Conservation (phyloP, 2,888 invertebrate genomes). For the Lycocerus yunnanus region DNA sequence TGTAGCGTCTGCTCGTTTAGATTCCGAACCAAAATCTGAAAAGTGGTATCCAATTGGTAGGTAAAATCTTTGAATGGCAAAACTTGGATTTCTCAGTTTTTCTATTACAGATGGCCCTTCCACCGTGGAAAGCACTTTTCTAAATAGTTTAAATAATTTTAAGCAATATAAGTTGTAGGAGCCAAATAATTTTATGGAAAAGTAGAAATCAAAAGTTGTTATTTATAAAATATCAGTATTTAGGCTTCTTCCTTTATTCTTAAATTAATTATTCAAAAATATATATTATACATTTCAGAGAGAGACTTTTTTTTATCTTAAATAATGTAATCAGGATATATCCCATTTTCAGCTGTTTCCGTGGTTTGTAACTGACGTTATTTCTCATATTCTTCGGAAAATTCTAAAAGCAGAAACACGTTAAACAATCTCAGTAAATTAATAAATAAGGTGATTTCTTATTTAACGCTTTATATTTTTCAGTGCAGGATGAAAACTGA, state of each 20-base stretch:
- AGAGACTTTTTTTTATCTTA: constrained; percentile 5
- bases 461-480: background rate
- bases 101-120: background rate
- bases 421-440: constrained; percentile 1
- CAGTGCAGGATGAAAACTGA: background rate
- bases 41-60: background rate
- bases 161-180: background rate
- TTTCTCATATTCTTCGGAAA: constrained; percentile 15
- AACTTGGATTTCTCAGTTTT: background rate
- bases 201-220: no score
- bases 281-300: background rate
- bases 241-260: no score
- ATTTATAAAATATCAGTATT: no score
- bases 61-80: background rate
- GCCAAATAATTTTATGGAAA: no score
- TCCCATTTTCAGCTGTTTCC: constrained; percentile 11
- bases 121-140: background rate
- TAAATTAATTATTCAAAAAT: background rate
- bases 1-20: background rate
- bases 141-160: background rate
- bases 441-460: background rate
- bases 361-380: constrained; percentile 3
- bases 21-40: background rate
- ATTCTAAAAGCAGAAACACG: constrained; percentile 6
- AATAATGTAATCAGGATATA: constrained; percentile 13